A percentile compares a stretch with the other conserved stretches of the same genome.
These are phyloP conservation scores for Nothobranchius furzeri DNA, from an alignment of 2,113 vertebrate genomes.

Conservation along the genomic window DNA sequence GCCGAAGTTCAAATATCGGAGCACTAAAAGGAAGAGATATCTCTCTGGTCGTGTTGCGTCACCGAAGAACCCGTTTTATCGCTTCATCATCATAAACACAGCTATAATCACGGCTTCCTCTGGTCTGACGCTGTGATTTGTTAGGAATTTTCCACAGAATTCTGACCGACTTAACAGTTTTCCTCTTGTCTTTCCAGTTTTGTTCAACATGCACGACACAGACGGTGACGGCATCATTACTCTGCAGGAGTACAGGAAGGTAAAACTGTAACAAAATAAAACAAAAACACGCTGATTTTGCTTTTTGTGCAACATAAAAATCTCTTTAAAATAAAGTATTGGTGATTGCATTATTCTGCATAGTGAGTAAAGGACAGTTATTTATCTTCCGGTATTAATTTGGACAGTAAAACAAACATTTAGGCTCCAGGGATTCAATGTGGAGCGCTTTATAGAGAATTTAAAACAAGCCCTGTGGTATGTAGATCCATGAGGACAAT, in stretches of 20 bases:
- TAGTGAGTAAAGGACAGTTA: background rate
- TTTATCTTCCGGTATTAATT: background rate
- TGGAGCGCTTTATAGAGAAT: background rate
- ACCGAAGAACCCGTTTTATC: background rate
- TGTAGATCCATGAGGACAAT: background rate
- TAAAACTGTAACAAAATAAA: slow-evolving; percentile 59
- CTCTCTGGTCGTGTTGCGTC: no score
- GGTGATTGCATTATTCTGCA: background rate
- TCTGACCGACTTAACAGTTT: background rate
- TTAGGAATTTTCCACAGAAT: slow-evolving; percentile 1
- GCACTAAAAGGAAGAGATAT: no score
- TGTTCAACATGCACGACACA: slow-evolving; percentile 97
- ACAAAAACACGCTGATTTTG: background rate
- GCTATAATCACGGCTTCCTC: slow-evolving; percentile 19
- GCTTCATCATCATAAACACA: slow-evolving; percentile 4
- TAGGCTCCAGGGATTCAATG: background rate
- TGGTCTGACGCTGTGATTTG: background rate
- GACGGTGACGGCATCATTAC: slow-evolving; percentile 92
- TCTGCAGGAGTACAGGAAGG: slow-evolving; percentile 90
- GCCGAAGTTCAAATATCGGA: no score
- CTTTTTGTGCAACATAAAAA: background rate
- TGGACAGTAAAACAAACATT: background rate
- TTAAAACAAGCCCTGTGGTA: background rate
- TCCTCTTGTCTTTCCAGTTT: slow-evolving; percentile 76
- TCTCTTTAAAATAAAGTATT: background rate